phyloP scores from a whole-genome alignment of 2,797 vertebrate species.

The Poeciliopsis presidionis region DNA sequence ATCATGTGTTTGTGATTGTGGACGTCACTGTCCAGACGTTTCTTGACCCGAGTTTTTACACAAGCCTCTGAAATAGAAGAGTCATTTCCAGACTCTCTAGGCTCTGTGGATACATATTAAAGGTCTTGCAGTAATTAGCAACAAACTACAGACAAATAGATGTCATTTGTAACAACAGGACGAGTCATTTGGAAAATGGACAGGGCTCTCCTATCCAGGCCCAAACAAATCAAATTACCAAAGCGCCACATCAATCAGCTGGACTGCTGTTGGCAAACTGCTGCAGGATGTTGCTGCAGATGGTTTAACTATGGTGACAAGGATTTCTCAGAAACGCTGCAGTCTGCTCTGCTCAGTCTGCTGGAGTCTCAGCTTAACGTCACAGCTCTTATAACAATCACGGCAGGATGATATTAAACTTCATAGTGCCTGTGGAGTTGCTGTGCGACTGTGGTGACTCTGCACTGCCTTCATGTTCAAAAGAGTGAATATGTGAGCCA shows the following conservation, averaged over 20 bases:
- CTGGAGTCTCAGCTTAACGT: neutral
- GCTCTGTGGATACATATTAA: slow-evolving; percentile 34
- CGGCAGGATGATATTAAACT: slow-evolving; percentile 6
- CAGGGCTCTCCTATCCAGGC: slow-evolving; percentile 29
- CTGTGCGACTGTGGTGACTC: slow-evolving; percentile 6
- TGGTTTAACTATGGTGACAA: slow-evolving; percentile 5
- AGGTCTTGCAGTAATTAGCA: slow-evolving; percentile 3
- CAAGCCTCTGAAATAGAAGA: slow-evolving; percentile 29
- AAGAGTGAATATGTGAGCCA: neutral
- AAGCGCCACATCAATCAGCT: slow-evolving; percentile 30
- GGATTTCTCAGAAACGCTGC: slow-evolving; percentile 21
- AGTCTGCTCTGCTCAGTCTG: slow-evolving; percentile 10
- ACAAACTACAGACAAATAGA: slow-evolving; percentile 20
- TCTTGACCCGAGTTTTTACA: slow-evolving; percentile 14
- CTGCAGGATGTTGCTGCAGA: slow-evolving; percentile 24
- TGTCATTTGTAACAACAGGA: slow-evolving; percentile 17
- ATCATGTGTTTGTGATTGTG: neutral
- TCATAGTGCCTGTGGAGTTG: neutral
- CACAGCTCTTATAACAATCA: slow-evolving; percentile 25
- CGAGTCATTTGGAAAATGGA: slow-evolving; percentile 40
- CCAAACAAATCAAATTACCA: slow-evolving; percentile 61
- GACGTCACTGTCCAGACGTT: neutral
- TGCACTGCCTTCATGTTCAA: neutral
- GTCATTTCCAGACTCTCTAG: slow-evolving; percentile 58
- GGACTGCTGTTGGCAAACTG: slow-evolving; percentile 37